Conservation (phyloP, 2,888 invertebrate genomes). For the Nipponacmea schrenckii region DNA sequence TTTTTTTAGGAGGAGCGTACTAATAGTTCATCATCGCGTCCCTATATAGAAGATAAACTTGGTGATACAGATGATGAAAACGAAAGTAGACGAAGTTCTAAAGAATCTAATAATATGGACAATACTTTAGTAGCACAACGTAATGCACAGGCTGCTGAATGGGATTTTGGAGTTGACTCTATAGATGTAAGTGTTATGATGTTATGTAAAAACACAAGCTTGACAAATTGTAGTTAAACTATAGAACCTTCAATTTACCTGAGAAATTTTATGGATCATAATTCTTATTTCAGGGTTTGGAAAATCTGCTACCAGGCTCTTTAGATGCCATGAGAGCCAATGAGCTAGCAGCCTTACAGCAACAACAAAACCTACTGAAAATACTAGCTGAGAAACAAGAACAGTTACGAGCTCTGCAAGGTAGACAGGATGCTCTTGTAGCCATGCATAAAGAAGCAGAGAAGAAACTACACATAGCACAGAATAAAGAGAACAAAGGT, state of each 20-base stretch:
- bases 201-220: too few relatives aligned
- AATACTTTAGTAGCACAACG: constrained; percentile 23
- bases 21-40: constrained; percentile 49
- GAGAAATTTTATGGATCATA: too few relatives aligned
- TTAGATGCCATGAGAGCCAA: background rate
- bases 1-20: constrained; percentile 43
- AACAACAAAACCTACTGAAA: constrained; percentile 59
- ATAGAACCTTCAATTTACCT: too few relatives aligned
- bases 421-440: constrained; percentile 56
- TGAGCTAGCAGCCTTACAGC: constrained; percentile 46
- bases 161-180: constrained; percentile 16
- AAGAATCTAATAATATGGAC: constrained; percentile 41
- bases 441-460: constrained; percentile 59
- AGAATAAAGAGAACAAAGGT: constrained; percentile 50
- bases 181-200: background rate
- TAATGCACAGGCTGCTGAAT: constrained; percentile 13
- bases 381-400: constrained; percentile 62
- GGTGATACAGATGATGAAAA: constrained; percentile 47
- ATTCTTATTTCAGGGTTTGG: background rate
- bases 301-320: background rate
- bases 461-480: constrained; percentile 47
- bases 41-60: constrained; percentile 61
- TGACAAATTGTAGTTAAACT: too few relatives aligned
- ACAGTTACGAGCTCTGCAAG: constrained; percentile 59
- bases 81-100: constrained; percentile 28